Conservation (phyloP, 2,888 invertebrate species). For the Metacarcinus magister region DNA sequence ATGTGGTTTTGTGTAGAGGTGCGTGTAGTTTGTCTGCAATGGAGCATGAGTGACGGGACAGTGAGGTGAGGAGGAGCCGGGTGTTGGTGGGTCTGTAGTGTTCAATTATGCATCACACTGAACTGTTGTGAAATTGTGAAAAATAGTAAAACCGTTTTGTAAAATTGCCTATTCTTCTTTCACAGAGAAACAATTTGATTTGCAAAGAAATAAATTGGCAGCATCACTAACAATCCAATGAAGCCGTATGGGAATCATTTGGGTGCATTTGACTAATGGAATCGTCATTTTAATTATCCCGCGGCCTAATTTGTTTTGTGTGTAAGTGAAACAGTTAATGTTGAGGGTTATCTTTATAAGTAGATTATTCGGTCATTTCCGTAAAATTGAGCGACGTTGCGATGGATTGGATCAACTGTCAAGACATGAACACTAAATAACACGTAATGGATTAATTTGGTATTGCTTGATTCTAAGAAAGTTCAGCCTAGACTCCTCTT, state of each 20-base stretch:
- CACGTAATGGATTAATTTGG: background rate
- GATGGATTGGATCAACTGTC: background rate
- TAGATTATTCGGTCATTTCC: background rate
- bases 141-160: background rate
- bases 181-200: background rate
- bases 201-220: background rate
- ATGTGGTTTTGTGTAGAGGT: background rate
- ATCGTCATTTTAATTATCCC: background rate
- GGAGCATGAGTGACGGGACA: no score
- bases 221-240: background rate
- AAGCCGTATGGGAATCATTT: constrained; percentile 18
- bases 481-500: no score
- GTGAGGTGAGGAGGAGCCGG: no score
- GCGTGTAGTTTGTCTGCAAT: no score
- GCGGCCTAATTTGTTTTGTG: background rate
- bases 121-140: background rate
- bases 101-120: background rate
- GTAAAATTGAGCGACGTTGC: background rate
- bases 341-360: background rate
- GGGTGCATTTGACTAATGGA: constrained; percentile 4
- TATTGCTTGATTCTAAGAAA: background rate
- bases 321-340: background rate
- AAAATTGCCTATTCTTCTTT: background rate
- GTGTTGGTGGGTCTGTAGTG: no score
- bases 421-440: background rate